These are phyloP conservation scores for Limnephilus rhombicus DNA, from an alignment of 2,888 invertebrate genomes.

Conservation along the genomic window DNA sequence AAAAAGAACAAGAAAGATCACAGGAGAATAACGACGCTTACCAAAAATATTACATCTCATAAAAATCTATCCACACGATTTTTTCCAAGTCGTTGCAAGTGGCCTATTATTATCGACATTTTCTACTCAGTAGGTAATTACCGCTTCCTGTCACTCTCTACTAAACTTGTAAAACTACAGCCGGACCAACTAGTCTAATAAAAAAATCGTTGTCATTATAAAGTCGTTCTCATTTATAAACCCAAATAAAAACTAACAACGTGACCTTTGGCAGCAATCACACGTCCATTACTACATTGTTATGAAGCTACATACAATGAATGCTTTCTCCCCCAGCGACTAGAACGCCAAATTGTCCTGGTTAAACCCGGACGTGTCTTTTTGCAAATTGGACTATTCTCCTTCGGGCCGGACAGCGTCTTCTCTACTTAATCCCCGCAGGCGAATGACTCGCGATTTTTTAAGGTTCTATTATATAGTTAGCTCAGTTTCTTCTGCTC, in stretches of 20 bases:
- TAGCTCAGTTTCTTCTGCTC: neutral
- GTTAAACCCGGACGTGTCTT: slow-evolving; percentile 46
- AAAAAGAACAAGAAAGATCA: too few relatives aligned
- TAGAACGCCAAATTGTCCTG: slow-evolving; percentile 40
- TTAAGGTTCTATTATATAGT: slow-evolving; percentile 16
- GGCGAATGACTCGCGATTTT: slow-evolving; percentile 32
- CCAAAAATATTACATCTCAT: too few relatives aligned
- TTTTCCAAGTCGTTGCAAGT: too few relatives aligned
- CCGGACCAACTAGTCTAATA: too few relatives aligned
- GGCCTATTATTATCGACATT: too few relatives aligned
- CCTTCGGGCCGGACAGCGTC: slow-evolving; percentile 16
- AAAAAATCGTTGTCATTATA: too few relatives aligned
- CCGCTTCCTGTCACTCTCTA: too few relatives aligned
- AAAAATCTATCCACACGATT: too few relatives aligned
- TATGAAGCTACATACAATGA: neutral
- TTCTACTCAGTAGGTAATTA: too few relatives aligned
- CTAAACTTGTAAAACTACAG: too few relatives aligned
- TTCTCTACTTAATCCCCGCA: slow-evolving; percentile 11
- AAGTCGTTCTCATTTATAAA: too few relatives aligned
- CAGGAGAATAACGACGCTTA: too few relatives aligned
- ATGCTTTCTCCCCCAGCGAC: neutral
- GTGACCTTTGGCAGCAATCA: neutral
- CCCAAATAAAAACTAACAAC: neutral
- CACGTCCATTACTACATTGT: neutral
- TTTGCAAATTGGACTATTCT: slow-evolving; percentile 45